Percentiles rank a stretch among this genome's conserved stretches.
phyloP scores from a whole-genome alignment of 2,888 invertebrate genomes.

The Trisateles emortualis region DNA sequence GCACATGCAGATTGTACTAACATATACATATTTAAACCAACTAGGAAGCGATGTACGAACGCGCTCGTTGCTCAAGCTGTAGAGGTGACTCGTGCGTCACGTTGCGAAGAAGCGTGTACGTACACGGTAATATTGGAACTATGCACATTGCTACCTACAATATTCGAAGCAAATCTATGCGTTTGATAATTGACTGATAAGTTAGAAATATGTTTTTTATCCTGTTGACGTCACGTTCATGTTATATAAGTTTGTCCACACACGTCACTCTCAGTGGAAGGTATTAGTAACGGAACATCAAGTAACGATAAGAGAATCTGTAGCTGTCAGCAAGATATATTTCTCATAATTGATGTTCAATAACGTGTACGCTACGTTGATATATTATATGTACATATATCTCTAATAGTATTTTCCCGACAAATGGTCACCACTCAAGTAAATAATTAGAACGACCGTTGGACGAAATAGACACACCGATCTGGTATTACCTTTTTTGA shows the following conservation, averaged over 20 bases:
- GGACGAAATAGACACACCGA: slow-evolving; percentile 72
- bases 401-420: slow-evolving; percentile 45
- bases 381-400: no score
- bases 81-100: slow-evolving; percentile 61
- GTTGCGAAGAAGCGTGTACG: slow-evolving; percentile 35
- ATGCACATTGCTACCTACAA: slow-evolving; percentile 41
- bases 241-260: slow-evolving; percentile 29
- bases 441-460: slow-evolving; percentile 82
- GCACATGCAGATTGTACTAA: slow-evolving; percentile 69
- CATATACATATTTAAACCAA: slow-evolving; percentile 65
- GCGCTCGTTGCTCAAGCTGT: slow-evolving; percentile 54
- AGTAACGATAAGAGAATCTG: slow-evolving; percentile 25
- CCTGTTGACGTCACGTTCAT: slow-evolving; percentile 18
- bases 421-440: slow-evolving; percentile 57
- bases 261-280: slow-evolving; percentile 29
- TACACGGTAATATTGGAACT: slow-evolving; percentile 2
- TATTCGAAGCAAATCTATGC: slow-evolving; percentile 30
- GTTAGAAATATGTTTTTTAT: slow-evolving; percentile 25
- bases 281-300: slow-evolving; percentile 26
- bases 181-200: slow-evolving; percentile 27
- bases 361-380: slow-evolving; percentile 25
- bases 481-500: slow-evolving; percentile 78
- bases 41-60: slow-evolving; percentile 66
- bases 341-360: slow-evolving; percentile 19
- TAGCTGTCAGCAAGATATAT: slow-evolving; percentile 7